A percentile compares a stretch with the other conserved stretches of the same genome.
These are phyloP conservation scores for Pavo muticus DNA, from an alignment of 2,113 vertebrate species.

Conservation along the genomic window DNA sequence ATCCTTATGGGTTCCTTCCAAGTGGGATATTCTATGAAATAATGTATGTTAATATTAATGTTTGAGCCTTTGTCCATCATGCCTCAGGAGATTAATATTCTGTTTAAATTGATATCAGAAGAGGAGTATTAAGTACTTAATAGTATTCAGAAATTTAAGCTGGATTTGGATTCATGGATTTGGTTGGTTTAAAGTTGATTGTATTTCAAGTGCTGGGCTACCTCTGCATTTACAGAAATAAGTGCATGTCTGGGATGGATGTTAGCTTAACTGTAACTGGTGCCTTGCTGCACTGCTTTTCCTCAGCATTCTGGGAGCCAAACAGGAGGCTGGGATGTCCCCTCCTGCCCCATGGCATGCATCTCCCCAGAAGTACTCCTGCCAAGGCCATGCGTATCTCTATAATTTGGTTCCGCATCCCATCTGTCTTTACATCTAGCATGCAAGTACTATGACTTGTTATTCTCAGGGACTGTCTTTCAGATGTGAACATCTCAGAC, in stretches of 20 bases:
- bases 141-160: background rate
- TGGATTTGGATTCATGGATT: background rate
- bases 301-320: background rate
- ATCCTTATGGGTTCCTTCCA: too few species aligned
- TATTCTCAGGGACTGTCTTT: background rate
- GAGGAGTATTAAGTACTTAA: background rate
- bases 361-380: background rate
- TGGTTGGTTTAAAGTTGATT: constrained; percentile 31
- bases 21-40: background rate
- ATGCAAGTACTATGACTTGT: background rate
- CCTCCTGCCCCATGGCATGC: background rate
- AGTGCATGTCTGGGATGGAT: background rate
- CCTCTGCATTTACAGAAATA: background rate
- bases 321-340: background rate
- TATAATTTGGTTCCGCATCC: background rate
- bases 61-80: background rate
- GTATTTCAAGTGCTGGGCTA: background rate
- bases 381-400: background rate
- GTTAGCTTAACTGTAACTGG: background rate
- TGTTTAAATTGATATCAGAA: background rate
- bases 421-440: background rate
- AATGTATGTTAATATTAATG: background rate
- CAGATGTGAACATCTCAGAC: background rate
- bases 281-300: background rate
- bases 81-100: background rate